phyloP scores from a whole-genome alignment of 2,888 invertebrate genomes.

The Caenorhabditis sp. region DNA sequence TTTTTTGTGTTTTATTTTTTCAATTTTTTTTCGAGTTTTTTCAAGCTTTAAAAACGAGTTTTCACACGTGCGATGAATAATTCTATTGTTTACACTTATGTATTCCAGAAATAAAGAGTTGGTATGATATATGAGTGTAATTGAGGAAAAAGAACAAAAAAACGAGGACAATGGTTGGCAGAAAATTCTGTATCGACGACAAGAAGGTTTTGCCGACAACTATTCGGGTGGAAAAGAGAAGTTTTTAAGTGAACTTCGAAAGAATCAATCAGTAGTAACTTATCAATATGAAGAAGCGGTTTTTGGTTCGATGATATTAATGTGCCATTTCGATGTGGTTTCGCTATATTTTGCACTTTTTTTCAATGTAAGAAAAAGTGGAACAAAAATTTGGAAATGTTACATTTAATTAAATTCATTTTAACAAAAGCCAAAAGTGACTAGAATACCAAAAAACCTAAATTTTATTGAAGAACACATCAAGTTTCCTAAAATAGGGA shows the following conservation, averaged over 20 bases:
- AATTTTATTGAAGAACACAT: not conserved
- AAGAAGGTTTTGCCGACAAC: slow-evolving; percentile 84
- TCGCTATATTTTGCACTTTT: slow-evolving; percentile 69
- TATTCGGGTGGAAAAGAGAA: slow-evolving; percentile 84
- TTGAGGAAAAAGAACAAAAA: too few relatives aligned
- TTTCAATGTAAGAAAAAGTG: slow-evolving; percentile 32
- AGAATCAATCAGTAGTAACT: slow-evolving; percentile 78
- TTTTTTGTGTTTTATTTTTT: too few relatives aligned
- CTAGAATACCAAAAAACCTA: not conserved
- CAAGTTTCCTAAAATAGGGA: not conserved
- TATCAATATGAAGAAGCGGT: slow-evolving; percentile 80
- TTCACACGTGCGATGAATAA: too few relatives aligned
- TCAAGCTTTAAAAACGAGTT: too few relatives aligned
- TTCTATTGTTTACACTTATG: too few relatives aligned
- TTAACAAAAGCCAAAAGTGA: too few relatives aligned
- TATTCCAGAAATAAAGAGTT: too few relatives aligned
- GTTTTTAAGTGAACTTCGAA: slow-evolving; percentile 83
- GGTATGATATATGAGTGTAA: too few relatives aligned
- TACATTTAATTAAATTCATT: not conserved
- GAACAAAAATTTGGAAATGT: not conserved
- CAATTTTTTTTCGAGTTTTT: too few relatives aligned
- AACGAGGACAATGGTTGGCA: slow-evolving; percentile 78
- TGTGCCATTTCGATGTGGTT: slow-evolving; percentile 80
- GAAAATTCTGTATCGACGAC: slow-evolving; percentile 88
- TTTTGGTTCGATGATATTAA: slow-evolving; percentile 81